Evolutionary conservation across 64 coral and sea anemone genomes (phyloP), one percentile per base, ranked within the genome.

Genomic region (Montipora sp.): DNA sequence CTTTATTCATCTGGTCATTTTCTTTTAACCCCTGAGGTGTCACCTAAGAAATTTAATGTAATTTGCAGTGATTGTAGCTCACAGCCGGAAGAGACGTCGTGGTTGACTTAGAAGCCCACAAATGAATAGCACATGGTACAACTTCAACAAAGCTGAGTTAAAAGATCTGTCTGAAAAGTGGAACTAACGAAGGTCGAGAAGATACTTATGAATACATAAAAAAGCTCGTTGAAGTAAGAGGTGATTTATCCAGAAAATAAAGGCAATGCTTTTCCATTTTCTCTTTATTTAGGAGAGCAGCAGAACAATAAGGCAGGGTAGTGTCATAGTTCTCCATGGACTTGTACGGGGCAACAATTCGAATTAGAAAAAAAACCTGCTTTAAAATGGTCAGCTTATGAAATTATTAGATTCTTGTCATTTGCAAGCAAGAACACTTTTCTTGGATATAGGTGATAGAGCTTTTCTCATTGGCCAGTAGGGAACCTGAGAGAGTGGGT

Each of bases 311-410:
- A 51, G 46, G 0, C 47, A 7, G 48, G 16, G 82, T 85, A 45
- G 65, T 85, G 82, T 47, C 47, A 16, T 71, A 85, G 63, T 45
- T 18, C 19, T 48, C 63, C 23, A 50, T 68, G 47, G 45, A 48
- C 63, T 71, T 50, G 61, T 85, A 85, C 53, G 71, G 66, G 63
- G 61, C 3, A 85, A 50, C 82, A 48, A n/a, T 72, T 6, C 65
- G 36, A 20, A 85, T 85, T 85, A 49, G 53, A 8, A 57, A 72
- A 16, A 55, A 83, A 85, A 45, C 50, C 44, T 47, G 10, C 65
- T 73, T 72, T 73, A 63, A 85, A 85, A 85, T 85, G 82, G 63
- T 85, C 65, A 85, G 71, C 82, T 85, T 19, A 8, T 71, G 36
- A 70, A 70, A 85, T 63, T 63, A 50, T n/a, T 59, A 47, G 15